Evolutionary conservation across 2,113 vertebrate genomes (phyloP).

Genomic region (Corapipo altera): DNA sequence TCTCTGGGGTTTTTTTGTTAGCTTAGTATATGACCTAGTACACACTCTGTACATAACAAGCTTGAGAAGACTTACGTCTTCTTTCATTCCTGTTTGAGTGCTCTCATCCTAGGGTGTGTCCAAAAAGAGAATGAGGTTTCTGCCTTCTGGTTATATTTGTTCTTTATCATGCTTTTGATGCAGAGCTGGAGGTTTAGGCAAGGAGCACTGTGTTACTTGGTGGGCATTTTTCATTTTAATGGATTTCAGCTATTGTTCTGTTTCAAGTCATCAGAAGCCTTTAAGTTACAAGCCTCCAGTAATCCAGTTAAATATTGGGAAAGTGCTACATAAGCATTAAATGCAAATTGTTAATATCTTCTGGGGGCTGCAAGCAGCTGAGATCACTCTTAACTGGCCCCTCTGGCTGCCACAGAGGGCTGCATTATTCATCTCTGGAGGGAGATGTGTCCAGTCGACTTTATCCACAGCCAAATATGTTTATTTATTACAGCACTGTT

Average conservation of each 20-base stretch:
- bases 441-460: background rate
- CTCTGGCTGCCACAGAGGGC: background rate
- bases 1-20: background rate
- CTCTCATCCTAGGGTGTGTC: background rate
- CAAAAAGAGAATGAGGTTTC: background rate
- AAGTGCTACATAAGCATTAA: slow-evolving; percentile 33
- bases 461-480: slow-evolving; percentile 3
- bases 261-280: slow-evolving; percentile 7
- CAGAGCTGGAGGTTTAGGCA: background rate
- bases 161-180: background rate
- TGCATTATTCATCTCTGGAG: background rate
- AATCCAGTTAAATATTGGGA: background rate
- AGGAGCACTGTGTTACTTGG: background rate
- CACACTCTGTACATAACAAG: background rate
- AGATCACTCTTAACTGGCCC: background rate
- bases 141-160: background rate
- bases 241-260: background rate
- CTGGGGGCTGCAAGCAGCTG: background rate
- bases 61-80: background rate
- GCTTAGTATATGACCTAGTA: background rate
- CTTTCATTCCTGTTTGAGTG: background rate
- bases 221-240: background rate
- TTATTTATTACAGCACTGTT: slow-evolving; percentile 35
- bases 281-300: background rate
- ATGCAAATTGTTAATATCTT: background rate